Conservation (phyloP, 2,888 invertebrate genomes). For the Tanytarsus gracilentus region DNA sequence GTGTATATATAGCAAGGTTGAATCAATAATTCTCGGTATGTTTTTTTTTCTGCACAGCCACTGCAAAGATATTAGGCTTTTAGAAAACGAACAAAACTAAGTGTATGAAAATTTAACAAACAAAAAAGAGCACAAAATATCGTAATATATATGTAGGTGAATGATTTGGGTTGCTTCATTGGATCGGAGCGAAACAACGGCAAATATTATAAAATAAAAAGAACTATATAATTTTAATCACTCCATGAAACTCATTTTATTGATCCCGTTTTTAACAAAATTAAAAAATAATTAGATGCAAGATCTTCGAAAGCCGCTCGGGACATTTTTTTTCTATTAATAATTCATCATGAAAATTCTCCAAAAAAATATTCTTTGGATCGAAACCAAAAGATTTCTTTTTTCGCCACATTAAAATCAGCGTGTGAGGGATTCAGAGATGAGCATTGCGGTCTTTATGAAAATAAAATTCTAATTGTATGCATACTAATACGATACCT, state of each 20-base stretch:
- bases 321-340: no score
- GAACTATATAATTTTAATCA: background rate
- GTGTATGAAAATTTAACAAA: background rate
- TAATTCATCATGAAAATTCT: background rate
- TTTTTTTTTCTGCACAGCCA: constrained; percentile 11
- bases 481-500: background rate
- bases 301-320: no score
- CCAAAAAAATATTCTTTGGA: background rate
- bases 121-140: background rate
- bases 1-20: constrained; percentile 15
- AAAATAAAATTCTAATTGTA: background rate
- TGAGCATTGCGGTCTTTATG: background rate
- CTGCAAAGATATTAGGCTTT: constrained; percentile 13
- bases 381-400: background rate
- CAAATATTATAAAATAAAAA: background rate
- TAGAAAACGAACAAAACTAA: background rate
- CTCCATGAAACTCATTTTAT: no score
- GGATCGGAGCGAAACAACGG: background rate
- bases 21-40: constrained; percentile 22
- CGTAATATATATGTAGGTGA: constrained; percentile 21
- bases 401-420: background rate
- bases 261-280: no score
- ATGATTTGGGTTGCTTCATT: constrained; percentile 24
- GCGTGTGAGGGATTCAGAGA: background rate
- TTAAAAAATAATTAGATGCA: no score